phyloP scores from a whole-genome alignment of 2,797 vertebrate species.

The Acestrorhynchus altus region DNA sequence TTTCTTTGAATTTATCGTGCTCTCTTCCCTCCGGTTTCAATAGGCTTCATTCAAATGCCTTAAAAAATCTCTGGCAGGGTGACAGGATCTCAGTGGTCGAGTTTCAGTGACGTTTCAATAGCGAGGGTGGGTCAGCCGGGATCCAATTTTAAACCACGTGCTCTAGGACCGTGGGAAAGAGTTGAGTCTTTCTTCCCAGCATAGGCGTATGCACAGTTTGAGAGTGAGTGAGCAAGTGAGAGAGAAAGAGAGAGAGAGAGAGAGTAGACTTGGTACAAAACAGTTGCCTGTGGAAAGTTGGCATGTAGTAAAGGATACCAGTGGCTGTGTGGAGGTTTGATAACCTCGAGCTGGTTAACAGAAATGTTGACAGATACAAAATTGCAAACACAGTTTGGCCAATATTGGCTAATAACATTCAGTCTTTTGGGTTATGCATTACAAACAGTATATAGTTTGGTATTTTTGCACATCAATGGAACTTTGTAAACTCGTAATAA shows the following conservation, averaged over 20 bases:
- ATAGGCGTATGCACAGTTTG: constrained; percentile 64
- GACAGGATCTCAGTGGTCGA: constrained; percentile 58
- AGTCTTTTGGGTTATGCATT: background rate
- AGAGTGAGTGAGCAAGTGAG: constrained; percentile 29
- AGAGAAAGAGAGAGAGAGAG: constrained; percentile 21
- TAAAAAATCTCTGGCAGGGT: constrained; percentile 57
- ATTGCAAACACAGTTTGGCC: background rate
- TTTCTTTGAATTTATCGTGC: constrained; percentile 49
- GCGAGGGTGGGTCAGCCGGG: constrained; percentile 81
- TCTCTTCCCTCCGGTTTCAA: constrained; percentile 53
- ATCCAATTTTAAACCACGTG: constrained; percentile 98
- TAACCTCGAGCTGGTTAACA: constrained; percentile 41
- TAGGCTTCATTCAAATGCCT: constrained; percentile 57
- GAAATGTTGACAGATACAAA: constrained; percentile 25
- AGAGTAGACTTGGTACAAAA: constrained; percentile 48
- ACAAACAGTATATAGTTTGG: background rate
- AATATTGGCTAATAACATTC: background rate
- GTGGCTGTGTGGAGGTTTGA: constrained; percentile 47
- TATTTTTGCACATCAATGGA: background rate
- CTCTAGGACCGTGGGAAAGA: constrained; percentile 98
- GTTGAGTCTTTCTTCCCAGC: constrained; percentile 98
- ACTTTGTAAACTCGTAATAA: too few relatives aligned
- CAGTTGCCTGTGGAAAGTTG: constrained; percentile 58
- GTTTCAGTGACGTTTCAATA: constrained; percentile 74
- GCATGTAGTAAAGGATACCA: constrained; percentile 45